Evolutionary conservation across 2,888 invertebrate genomes (phyloP).

Genomic region (Elaeidobius kamerunicus): DNA sequence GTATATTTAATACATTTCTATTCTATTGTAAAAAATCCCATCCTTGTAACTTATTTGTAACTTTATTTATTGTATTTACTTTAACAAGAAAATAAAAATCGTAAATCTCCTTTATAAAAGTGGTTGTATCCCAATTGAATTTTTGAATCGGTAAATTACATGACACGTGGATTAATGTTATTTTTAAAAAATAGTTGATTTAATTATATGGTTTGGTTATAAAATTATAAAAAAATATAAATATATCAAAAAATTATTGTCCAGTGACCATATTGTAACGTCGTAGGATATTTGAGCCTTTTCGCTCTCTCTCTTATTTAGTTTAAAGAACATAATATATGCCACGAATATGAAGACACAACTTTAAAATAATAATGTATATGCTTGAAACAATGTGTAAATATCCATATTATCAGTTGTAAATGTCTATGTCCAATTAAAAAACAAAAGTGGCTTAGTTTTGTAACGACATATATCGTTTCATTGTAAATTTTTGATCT

Average conservation of each 20-base stretch:
- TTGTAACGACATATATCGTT: slow-evolving; percentile 50
- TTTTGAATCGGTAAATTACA: not conserved
- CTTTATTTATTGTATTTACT: too few relatives aligned
- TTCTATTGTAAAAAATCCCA: not conserved
- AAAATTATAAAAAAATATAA: slow-evolving; percentile 1
- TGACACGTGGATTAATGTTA: slow-evolving; percentile 43
- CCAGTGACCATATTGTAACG: slow-evolving; percentile 29
- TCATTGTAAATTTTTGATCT: slow-evolving; percentile 49
- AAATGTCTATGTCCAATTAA: slow-evolving; percentile 37
- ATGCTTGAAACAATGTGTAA: slow-evolving; percentile 33
- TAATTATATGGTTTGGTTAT: slow-evolving; percentile 40
- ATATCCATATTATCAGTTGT: slow-evolving; percentile 33
- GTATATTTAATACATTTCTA: too few relatives aligned
- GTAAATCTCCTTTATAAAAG: not conserved
- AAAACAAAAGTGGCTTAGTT: slow-evolving; percentile 46
- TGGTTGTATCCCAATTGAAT: not conserved
- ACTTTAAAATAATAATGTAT: slow-evolving; percentile 16
- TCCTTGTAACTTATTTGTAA: too few relatives aligned
- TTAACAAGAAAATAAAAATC: not conserved
- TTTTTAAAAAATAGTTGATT: slow-evolving; percentile 40
- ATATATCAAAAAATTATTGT: slow-evolving; percentile 16
- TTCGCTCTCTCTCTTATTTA: slow-evolving; percentile 21
- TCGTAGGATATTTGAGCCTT: slow-evolving; percentile 27
- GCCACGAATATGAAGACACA: slow-evolving; percentile 22
- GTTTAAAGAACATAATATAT: slow-evolving; percentile 23